Base-by-base conservation (phyloP, 2,797 vertebrate species). In the Nasua narica region DNA sequence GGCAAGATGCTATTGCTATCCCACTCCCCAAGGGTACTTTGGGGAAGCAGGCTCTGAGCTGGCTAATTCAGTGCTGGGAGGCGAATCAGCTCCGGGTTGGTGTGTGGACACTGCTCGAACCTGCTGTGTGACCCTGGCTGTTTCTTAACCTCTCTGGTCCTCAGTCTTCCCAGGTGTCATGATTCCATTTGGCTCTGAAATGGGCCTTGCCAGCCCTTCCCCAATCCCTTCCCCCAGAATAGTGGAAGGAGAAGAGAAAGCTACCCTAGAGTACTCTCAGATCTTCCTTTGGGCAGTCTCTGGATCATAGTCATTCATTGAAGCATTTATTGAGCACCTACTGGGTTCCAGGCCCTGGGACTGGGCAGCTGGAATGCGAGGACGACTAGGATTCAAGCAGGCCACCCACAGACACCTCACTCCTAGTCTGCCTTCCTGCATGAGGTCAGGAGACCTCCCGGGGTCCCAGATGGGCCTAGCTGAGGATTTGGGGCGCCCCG, bases 301-400 rank as follows among this genome's bases (percentile, higher is more conserved):
- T 40, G 60, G 50, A 6, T 48, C 90, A 37, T 32, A 23, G 27
- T 82, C 21, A 37, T 65, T 58, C 50, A n/a, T 32, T 32, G 58
- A 19, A 77, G 69, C 69, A 81, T 76, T 87, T 84, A 96, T 40
- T 91, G 94, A 96, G 91, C 81, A 67, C 89, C 90, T 87, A 29
- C 6, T 84, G 52, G 81, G 87, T 90, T 81, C 86, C 77, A 86
- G 88, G 78, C 56, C 46, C 89, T 2, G 69, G 79, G 76, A 52
- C 52, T 3, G 16, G 58, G 52, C 19, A 3, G 5, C 18, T 25
- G 67, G 21, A 56, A 82, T 0, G 50, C 40, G 62, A 25, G 48
- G 83, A 77, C 35, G 76, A 79, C 50, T 40, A 35, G 25, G 60
- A 83, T 46, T 46, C 86, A 50, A 69, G 67, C 60, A 29, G 23